Base-by-base conservation (phyloP, 1,140 invertebrate genomes). In the Drosophila sp. region DNA sequence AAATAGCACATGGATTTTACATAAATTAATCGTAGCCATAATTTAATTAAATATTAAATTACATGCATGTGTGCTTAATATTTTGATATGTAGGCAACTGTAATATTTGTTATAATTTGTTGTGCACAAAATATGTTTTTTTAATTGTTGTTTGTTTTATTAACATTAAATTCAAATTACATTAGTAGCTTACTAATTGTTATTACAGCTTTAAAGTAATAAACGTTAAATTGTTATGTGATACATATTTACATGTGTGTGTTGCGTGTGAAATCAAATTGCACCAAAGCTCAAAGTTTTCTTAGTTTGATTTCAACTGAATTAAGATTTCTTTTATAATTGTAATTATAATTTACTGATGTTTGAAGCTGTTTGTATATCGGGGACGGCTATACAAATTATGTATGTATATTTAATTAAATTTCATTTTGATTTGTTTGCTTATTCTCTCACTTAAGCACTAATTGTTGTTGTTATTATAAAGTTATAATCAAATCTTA, bases 171-270 rank as follows among this genome's bases (percentile, higher is more conserved):
- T 69, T 74, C 43, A 83, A 62, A 69, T 87, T 67, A 89, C 29
- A 64, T 57, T 86, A 67, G 0, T 25, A 53, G 51, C 65, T 72
- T 69, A 74, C 79, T 87, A 86, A 73, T 87, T 89, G 71, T 87
- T 87, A 87, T 87, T 87, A 87, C 82, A 59, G 70, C 50, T 78
- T 76, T 70, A 67, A 82, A 64, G 82, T 89, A 87, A 87, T 87
- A 87, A 87, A 87, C 78, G 83, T 82, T 87, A 45, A 76, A 87
- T 51, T 45, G 59, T 34, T 8, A 46, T 64, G 21, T 53, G 69
- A 36, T 66, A 54, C 34, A 71, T 86, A 86, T 86, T 81, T 86
- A 86, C 81, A 86, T 25, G 18, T 41, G 18, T 57, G 54, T 58
- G 32, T 27, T 62, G 58, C 8, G 51, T 59, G 56, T 57, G 21